A percentile compares a stretch with the other conserved stretches of the same genome.
Conservation (phyloP, 1,140 invertebrate genomes). For the Polypedilum vanderplanki region DNA sequence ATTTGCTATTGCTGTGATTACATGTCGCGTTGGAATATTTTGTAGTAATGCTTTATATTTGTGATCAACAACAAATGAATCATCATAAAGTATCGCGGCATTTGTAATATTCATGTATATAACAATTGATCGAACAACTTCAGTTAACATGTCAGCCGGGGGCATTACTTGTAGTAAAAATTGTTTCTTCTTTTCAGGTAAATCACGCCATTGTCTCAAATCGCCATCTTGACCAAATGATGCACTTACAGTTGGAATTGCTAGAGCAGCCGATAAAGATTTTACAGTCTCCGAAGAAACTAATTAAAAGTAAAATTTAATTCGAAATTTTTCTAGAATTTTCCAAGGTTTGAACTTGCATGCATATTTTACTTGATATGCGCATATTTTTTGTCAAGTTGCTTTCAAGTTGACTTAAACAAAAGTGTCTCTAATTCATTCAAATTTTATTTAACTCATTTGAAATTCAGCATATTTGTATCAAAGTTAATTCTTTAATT, state of each 20-base stretch:
- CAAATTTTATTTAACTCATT: too few species aligned
- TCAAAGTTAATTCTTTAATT: too few species aligned
- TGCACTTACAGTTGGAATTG: constrained; percentile 71
- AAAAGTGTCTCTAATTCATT: too few species aligned
- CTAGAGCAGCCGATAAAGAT: constrained; percentile 68
- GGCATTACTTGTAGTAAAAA: constrained; percentile 71
- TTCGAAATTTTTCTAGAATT: too few species aligned
- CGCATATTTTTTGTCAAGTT: too few species aligned
- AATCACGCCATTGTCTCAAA: constrained; percentile 66
- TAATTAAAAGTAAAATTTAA: too few species aligned
- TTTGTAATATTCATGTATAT: constrained; percentile 77
- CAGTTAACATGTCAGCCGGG: constrained; percentile 73
- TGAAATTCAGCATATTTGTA: too few species aligned
- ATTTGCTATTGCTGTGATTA: constrained; percentile 61
- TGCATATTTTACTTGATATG: too few species aligned
- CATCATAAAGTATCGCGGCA: constrained; percentile 83
- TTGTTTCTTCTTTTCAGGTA: constrained; percentile 57
- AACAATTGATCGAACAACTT: constrained; percentile 72
- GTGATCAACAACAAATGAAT: constrained; percentile 85
- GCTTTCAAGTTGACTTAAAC: too few species aligned
- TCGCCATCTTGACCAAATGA: constrained; percentile 78
- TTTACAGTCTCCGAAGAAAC: constrained; percentile 73
- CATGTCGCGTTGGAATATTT: constrained; percentile 79
- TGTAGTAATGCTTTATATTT: constrained; percentile 83
- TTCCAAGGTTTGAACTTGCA: too few species aligned